Evolutionary conservation across 2,797 vertebrate species (phyloP).

Genomic region (Triplophysa yarkandensis): DNA sequence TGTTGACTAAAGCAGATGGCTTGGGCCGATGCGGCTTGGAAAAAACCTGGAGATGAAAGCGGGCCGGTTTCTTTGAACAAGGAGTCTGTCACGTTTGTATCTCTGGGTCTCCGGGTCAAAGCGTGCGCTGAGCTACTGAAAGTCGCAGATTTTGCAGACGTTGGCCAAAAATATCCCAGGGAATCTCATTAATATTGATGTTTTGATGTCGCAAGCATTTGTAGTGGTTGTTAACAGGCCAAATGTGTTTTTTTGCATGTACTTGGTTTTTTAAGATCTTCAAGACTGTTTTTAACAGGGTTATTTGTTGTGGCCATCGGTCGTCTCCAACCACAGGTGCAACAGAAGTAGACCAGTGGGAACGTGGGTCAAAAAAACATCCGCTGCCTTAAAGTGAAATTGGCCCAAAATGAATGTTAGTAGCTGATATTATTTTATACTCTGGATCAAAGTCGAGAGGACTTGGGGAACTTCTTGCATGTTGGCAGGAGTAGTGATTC

Average conservation of each 20-base stretch:
- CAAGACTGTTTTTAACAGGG: background rate
- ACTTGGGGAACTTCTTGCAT: background rate
- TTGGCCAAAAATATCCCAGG: constrained; percentile 65
- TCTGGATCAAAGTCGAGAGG: too few species aligned
- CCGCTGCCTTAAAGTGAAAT: background rate
- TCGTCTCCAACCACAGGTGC: background rate
- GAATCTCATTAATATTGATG: constrained; percentile 79
- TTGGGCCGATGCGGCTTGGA: constrained; percentile 70
- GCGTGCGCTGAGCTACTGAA: constrained; percentile 74
- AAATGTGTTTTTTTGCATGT: constrained; percentile 10
- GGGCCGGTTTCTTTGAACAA: constrained; percentile 77
- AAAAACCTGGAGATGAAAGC: constrained; percentile 78
- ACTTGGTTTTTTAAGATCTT: background rate
- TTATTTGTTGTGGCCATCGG: constrained; percentile 4
- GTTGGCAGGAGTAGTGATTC: background rate
- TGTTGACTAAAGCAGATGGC: constrained; percentile 81
- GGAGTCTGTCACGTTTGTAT: constrained; percentile 74
- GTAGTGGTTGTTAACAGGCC: background rate
- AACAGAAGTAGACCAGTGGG: background rate
- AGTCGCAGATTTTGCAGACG: constrained; percentile 72
- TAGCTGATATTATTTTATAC: background rate
- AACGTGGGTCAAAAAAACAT: background rate
- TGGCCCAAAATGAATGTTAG: background rate
- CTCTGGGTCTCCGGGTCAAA: constrained; percentile 77
- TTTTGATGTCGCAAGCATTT: constrained; percentile 48